Conservation (phyloP, 2,113 vertebrate genomes). For the Triplophysa siluroides region DNA sequence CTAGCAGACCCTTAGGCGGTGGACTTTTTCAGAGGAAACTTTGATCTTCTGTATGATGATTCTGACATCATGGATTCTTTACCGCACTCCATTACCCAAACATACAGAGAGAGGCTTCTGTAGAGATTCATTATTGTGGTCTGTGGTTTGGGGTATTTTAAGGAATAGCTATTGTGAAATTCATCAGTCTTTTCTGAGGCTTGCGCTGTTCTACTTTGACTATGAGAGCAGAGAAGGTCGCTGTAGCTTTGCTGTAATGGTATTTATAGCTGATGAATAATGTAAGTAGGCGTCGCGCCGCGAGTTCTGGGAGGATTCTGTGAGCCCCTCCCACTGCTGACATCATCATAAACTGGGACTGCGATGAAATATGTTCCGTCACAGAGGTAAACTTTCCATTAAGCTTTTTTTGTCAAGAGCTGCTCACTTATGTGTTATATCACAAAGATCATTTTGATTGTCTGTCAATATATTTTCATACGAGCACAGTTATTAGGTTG, state of each 20-base stretch:
- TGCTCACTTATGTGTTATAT: too few species aligned
- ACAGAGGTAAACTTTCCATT: too few species aligned
- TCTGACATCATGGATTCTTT: constrained; percentile 37
- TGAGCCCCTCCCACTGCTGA: neutral
- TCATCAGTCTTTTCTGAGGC: constrained; percentile 19
- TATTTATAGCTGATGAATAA: neutral
- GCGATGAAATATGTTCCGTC: too few species aligned
- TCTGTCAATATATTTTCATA: too few species aligned
- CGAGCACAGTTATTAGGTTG: neutral
- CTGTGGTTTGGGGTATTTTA: constrained; percentile 34
- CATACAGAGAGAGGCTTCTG: neutral
- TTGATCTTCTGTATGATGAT: constrained; percentile 39
- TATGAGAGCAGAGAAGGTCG: neutral
- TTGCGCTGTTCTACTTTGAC: neutral
- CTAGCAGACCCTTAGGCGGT: constrained; percentile 19
- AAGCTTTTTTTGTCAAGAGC: too few species aligned
- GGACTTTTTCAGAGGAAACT: constrained; percentile 31
- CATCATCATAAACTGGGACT: neutral
- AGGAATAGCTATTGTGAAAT: constrained; percentile 34
- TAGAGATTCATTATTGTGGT: constrained; percentile 39
- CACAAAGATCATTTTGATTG: too few species aligned
- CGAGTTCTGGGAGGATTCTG: neutral
- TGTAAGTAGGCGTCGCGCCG: neutral
- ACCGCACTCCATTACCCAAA: constrained; percentile 38
- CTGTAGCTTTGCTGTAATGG: neutral